Evolutionary conservation across 2,888 invertebrate species (phyloP), one percentile per base, ranked within the genome.

Genomic region (Margaritifera margaritifera): DNA sequence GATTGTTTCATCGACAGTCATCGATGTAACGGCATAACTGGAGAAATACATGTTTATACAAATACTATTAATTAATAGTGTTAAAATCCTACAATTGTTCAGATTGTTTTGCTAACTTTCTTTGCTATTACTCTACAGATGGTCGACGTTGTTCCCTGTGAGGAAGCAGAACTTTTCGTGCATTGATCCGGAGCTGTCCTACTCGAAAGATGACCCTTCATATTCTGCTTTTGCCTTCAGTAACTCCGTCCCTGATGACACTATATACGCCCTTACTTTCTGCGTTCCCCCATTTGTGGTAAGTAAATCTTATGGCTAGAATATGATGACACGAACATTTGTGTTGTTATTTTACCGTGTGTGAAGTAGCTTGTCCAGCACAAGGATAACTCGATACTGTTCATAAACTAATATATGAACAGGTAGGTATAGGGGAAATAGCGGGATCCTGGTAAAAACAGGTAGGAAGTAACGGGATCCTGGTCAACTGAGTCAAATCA

Each of bases 261-360:
- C 79, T 11, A 73, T 84, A 6, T 85, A 82, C 56, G 78, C 81
- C 19, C 77, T 85, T 42, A 80, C 77, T 62, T 79, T 85, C 59
- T 84, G 83, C 70, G 79, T 85, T 0, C 85, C 85, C 1, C 80
- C 82, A 25, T 79, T 83, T 69, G 80, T 85, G 22, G 85, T 85
- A 68, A 69, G 83, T 77, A 51, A 51, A 50, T 51, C 22, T 42
- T 11, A 19, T 31, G 11, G 5, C n/a, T 31, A 25, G 11, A 42
- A 42, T 42, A 42, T 42, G 42, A 42, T 42, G 11, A 1, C 11
- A 25, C 15, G 20, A 24, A 56, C 20, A 25, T 25, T 6, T 25
- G 56, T 56, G 22, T 56, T n/a, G 22, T 22, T 22, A 18, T 25
- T 56, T 24, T 22, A n/a, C 27, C 42, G 18, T 61, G 19, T 20